Percentiles rank a stretch among this genome's conserved stretches.
Conservation (phyloP, 2,113 vertebrate genomes). For the Tiliqua scincoides region DNA sequence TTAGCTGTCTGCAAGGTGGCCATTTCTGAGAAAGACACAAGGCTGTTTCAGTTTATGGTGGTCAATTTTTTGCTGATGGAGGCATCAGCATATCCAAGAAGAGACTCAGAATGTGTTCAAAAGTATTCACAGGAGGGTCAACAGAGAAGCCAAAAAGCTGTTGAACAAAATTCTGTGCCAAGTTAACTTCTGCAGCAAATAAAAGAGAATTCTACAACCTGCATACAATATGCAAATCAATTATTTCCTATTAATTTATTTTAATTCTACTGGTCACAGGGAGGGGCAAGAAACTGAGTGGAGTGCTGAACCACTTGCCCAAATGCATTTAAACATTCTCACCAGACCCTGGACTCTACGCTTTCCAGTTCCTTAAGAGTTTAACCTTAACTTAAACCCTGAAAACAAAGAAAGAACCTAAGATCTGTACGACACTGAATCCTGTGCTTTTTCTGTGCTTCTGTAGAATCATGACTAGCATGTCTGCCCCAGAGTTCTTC, state of each 20-base stretch:
- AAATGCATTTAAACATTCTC: neutral
- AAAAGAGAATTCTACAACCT: neutral
- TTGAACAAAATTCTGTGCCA: neutral
- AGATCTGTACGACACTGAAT: neutral
- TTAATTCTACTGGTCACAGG: neutral
- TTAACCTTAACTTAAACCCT: too few relatives aligned
- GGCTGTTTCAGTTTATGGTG: too few relatives aligned
- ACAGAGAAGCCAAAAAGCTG: neutral
- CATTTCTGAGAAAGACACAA: neutral
- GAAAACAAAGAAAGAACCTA: neutral
- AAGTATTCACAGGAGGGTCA: neutral
- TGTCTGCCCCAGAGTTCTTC: constrained; percentile 36
- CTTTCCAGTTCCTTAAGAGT: neutral
- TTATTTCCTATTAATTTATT: neutral
- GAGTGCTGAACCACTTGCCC: neutral
- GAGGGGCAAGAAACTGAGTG: neutral
- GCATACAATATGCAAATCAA: neutral
- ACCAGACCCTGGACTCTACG: neutral
- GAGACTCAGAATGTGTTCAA: neutral
- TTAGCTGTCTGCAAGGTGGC: neutral
- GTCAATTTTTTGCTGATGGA: neutral
- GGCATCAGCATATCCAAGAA: neutral
- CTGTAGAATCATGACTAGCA: neutral
- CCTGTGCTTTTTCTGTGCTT: neutral
- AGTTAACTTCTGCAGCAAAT: neutral